Conservation (phyloP, 2,113 vertebrate species). For the Semicossyphus pulcher region DNA sequence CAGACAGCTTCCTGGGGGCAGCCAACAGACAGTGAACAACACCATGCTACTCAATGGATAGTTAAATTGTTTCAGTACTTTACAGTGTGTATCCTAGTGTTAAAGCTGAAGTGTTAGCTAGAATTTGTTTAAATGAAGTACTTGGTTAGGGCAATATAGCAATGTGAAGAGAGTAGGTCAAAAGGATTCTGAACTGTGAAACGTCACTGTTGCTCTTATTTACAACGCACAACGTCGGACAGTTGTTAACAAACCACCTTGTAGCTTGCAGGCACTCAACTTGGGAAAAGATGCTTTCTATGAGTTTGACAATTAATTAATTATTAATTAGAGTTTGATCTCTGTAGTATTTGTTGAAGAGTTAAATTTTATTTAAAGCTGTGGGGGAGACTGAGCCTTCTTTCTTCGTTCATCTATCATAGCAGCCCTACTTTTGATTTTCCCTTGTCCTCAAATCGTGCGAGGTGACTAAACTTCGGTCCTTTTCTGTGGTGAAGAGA, state of each 20-base stretch:
- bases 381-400: not conserved
- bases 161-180: not conserved
- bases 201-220: not conserved
- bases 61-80: not conserved
- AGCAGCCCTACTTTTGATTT: not conserved
- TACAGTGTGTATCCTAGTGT: not conserved
- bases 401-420: conserved; percentile 17
- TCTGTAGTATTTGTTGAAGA: too few species aligned
- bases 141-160: rapidly evolving
- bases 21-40: not conserved
- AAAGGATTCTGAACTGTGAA: not conserved
- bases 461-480: not conserved
- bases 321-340: too few species aligned
- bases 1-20: not conserved
- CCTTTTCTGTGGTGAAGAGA: conserved; percentile 64
- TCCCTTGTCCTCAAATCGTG: conserved; percentile 8
- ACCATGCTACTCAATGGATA: conserved; percentile 1
- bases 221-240: too few species aligned
- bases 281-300: too few species aligned
- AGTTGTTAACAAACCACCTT: too few species aligned
- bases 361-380: not conserved
- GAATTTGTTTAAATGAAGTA: not conserved
- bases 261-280: not conserved
- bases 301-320: too few species aligned
- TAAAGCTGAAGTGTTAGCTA: not conserved